Evolutionary conservation across 2,797 vertebrate genomes (phyloP).

Genomic region (Epinephelus awoara): DNA sequence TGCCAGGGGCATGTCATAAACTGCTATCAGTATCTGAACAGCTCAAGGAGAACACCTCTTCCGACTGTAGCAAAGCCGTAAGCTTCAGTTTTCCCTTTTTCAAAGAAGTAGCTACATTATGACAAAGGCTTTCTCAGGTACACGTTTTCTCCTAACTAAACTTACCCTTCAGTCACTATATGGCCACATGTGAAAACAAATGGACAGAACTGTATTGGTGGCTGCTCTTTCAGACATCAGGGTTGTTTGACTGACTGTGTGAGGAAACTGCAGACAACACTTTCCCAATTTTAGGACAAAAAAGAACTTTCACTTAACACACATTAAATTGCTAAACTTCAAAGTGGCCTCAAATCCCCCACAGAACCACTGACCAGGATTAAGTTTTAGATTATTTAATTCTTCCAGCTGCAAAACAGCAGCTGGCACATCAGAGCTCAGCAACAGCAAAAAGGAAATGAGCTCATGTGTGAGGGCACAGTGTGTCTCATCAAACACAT

Average conservation of each 20-base stretch:
- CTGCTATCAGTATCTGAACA: too few species aligned
- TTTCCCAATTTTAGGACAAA: not conserved
- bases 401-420: constrained; percentile 24
- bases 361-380: not conserved
- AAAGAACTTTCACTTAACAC: not conserved
- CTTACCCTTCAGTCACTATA: too few species aligned
- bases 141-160: too few species aligned
- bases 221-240: too few species aligned
- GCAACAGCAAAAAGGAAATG: constrained; percentile 14
- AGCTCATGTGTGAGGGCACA: constrained; percentile 1
- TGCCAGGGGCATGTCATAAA: too few species aligned
- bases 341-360: constrained; percentile 5
- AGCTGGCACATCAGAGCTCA: constrained; percentile 19
- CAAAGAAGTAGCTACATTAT: too few species aligned
- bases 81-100: too few species aligned
- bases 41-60: too few species aligned
- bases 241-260: not conserved
- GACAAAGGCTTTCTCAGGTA: too few species aligned
- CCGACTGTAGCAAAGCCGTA: too few species aligned
- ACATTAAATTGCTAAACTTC: not conserved
- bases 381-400: constrained; percentile 12
- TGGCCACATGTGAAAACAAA: too few species aligned
- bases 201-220: too few species aligned
- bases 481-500: constrained; percentile 3
- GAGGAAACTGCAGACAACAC: not conserved